Base-by-base conservation (phyloP, 2,113 vertebrate species). In the Tetrax tetrax region DNA sequence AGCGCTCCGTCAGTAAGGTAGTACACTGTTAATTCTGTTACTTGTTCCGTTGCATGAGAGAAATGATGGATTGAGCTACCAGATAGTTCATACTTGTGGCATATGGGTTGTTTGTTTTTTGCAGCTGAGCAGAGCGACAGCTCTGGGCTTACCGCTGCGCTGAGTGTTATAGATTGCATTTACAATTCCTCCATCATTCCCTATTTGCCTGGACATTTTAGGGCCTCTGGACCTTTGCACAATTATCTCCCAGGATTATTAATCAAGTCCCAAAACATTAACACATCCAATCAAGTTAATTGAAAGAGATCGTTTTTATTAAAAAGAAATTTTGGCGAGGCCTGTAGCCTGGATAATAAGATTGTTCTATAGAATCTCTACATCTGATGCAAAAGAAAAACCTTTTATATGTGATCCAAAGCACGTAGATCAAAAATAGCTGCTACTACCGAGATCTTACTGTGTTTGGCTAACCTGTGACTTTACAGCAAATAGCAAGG, bases 61-160 rank as follows among this genome's bases (percentile, higher is more conserved):
- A 81, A 91, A 94, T 93, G 95, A 82, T 92, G 54, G 68, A 95
- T 91, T 45, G 90, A 87, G 80, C 87, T 87, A 86, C 54, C 91
- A 89, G 38, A 63, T 96, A 96, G 96, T 96, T 96, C 97, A 92
- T 96, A 92, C 92, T 98, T 95, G 84, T 92, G 96, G 97, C 96
- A 93, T 88, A 78, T 69, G 84, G 85, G 76, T 45, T 97, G 89
- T 97, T 97, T 97, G 96, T 96, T 98, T 96, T 97, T 96, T 95
- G 95, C 97, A 96, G 96, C 94, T 77, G 87, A 93, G 92, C 92
- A 94, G 89, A 33, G 83, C 88, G 90, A 95, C 98, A 98, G 96
- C 93, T 97, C 97, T 97, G 89, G 95, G 89, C 94, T 96, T 91
- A 87, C 89, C 2, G 47, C 96, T 95, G 75, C 88, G 92, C 84